Evolutionary conservation across 2,888 invertebrate genomes (phyloP).

Genomic region (Chydorus sphaericus): DNA sequence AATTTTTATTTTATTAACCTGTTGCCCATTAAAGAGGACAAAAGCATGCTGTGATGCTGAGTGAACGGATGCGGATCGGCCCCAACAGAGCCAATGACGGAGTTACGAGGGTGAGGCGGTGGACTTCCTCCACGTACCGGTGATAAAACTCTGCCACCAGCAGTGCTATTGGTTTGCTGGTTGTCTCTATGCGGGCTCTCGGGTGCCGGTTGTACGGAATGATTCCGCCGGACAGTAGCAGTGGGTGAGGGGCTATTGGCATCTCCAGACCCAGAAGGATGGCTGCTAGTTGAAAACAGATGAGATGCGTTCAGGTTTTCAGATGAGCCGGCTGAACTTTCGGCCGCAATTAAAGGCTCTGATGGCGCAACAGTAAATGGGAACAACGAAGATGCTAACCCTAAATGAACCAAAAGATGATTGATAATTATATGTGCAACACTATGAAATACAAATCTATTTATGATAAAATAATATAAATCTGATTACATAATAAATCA

Average conservation of each 20-base stretch:
- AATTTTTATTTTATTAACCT: background rate
- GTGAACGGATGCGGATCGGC: background rate
- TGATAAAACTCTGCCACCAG: background rate
- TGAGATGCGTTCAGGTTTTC: background rate
- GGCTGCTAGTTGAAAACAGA: background rate
- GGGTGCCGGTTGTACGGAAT: background rate
- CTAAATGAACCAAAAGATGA: too few species aligned
- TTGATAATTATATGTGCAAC: background rate
- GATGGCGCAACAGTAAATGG: constrained; percentile 2
- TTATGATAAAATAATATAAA: background rate
- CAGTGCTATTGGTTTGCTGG: background rate
- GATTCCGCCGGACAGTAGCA: background rate
- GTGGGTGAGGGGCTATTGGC: constrained; percentile 1
- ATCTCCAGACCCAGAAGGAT: background rate
- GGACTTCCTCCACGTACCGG: constrained; percentile 1
- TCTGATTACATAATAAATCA: too few species aligned
- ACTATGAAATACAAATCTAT: background rate
- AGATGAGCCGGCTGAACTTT: background rate
- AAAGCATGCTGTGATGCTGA: constrained; percentile 11
- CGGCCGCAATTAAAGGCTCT: background rate
- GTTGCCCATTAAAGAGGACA: constrained; percentile 10
- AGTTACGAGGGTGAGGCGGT: background rate
- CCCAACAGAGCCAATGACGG: background rate
- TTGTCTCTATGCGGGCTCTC: background rate
- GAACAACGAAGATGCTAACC: background rate